Percentiles rank a stretch among this genome's conserved stretches.
Conservation (phyloP, 2,888 invertebrate genomes). For the Xestia sexstrigata region DNA sequence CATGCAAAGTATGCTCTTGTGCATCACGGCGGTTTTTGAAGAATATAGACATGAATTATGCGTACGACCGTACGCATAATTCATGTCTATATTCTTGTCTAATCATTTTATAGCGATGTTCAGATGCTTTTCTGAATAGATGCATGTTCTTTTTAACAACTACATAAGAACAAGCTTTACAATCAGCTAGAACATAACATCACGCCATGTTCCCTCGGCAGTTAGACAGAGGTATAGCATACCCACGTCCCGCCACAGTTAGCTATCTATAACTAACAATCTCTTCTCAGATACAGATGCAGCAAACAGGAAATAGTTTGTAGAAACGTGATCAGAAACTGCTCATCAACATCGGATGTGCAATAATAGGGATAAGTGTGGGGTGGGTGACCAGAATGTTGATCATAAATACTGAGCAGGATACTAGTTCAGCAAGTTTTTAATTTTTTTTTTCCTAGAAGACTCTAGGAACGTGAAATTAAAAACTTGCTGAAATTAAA, state of each 20-base stretch:
- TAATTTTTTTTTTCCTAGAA: no score
- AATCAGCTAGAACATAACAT: not conserved
- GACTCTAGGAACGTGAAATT: no score
- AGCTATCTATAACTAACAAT: conserved; percentile 1
- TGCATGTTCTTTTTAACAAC: no score
- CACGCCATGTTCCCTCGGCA: not conserved
- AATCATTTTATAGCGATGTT: no score
- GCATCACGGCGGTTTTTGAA: no score
- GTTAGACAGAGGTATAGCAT: not conserved
- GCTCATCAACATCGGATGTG: conserved; percentile 61
- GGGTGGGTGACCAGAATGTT: conserved; percentile 19
- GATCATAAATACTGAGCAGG: conserved; percentile 1
- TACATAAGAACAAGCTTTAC: not conserved
- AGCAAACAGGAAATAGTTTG: conserved; percentile 18
- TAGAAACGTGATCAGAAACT: conserved; percentile 40
- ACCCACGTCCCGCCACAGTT: conserved; percentile 1
- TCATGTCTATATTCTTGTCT: no score
- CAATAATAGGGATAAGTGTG: conserved; percentile 11
- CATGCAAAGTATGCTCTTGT: no score
- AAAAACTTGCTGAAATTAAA: no score
- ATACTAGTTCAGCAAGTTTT: not conserved
- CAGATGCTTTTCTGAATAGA: no score
- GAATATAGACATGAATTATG: no score
- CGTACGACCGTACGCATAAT: no score
- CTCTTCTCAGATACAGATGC: conserved; percentile 8